Evolutionary conservation across 2,113 vertebrate genomes (phyloP).

Genomic region (Miniopterus natalensis): DNA sequence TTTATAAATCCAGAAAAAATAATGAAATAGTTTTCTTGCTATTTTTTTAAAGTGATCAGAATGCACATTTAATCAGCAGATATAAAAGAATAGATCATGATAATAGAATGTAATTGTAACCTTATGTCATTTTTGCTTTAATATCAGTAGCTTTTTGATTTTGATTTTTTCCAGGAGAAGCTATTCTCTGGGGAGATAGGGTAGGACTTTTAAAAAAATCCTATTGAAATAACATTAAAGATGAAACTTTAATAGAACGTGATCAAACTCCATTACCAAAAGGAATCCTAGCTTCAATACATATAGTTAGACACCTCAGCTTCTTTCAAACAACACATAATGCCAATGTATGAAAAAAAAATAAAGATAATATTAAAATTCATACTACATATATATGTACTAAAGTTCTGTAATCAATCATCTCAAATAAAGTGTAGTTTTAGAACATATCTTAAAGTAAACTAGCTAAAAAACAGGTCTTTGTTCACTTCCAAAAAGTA

Average conservation of each 20-base stretch:
- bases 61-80: not conserved
- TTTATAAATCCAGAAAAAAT: not conserved
- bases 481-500: not conserved
- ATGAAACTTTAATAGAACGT: not conserved
- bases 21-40: not conserved
- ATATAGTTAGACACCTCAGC: not conserved
- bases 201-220: not conserved
- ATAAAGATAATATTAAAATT: not conserved
- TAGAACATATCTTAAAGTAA: not conserved
- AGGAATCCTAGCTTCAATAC: not conserved
- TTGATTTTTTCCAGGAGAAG: not conserved
- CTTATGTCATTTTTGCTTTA: not conserved
- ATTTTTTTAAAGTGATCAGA: not conserved
- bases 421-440: not conserved
- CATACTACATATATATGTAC: not conserved
- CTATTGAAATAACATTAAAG: not conserved
- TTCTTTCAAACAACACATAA: slow-evolving; percentile 15
- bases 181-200: not conserved
- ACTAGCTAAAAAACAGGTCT: not conserved
- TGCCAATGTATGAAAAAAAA: slow-evolving; percentile 9
- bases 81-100: not conserved
- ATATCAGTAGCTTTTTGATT: not conserved
- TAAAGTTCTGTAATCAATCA: not conserved
- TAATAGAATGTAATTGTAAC: not conserved
- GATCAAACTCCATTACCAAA: not conserved